Base-by-base conservation (phyloP, 2,888 invertebrate genomes). In the Cantharis flavilabris region DNA sequence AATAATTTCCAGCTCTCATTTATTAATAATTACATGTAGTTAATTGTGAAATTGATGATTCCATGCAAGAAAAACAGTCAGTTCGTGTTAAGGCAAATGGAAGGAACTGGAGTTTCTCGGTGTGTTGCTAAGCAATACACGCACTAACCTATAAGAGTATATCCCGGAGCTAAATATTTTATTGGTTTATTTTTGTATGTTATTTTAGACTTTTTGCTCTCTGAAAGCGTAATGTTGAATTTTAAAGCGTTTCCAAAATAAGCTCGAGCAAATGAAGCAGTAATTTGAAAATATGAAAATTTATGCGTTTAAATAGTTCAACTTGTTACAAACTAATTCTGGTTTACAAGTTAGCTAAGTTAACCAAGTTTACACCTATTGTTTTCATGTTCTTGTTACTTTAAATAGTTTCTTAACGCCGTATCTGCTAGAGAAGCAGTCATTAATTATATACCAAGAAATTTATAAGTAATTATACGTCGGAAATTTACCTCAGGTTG, bases 241-340 rank as follows among this genome's bases (percentile, higher is more conserved):
- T 49, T 49, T n/a, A 49, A 49, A 49, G 49, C n/a, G 49, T 49
- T 49, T 49, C n/a, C n/a, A 49, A 49, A 49, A n/a, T 49, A 49
- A 49, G 7, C 49, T 49, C n/a, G n/a, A n/a, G 49, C 49, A 49
- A 49, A 49, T 49, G 49, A n/a, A 49, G 49, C 49, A 49, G n/a
- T 49, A 76, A 77, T 79, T 76, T 79, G 77, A 75, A 77, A 77
- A 79, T 79, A 77, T 79, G 70, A 76, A 79, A 49, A 79, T 79
- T 79, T 77, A 77, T 77, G 77, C 77, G 76, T 79, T 70, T 69
- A 76, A 77, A 79, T 79, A 77, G 77, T 79, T 77, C 75, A 77
- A 77, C 77, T 79, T 76, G 77, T 76, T 76, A 76, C 75, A 18
- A 72, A 76, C 75, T 76, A 76, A 76, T 76, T 76, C 71, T 71